Percentiles rank a stretch among this genome's conserved stretches.
Evolutionary conservation across 2,113 vertebrate species (phyloP).

Genomic region (Scortum barcoo): DNA sequence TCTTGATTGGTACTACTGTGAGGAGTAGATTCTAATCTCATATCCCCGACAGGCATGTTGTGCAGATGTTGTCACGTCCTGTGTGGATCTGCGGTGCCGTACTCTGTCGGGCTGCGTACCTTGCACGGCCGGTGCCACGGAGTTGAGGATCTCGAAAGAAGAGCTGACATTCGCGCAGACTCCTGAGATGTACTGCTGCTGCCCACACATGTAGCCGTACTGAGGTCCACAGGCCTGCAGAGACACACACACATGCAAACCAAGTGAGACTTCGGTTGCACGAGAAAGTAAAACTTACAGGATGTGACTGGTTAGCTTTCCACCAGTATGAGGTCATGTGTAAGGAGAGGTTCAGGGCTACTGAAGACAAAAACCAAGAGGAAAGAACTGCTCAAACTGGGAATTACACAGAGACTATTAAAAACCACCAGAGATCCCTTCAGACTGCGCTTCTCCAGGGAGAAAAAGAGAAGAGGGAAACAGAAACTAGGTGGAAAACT

Average conservation of each 20-base stretch:
- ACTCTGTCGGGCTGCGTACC: slow-evolving; percentile 81
- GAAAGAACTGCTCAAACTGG: slow-evolving; percentile 60
- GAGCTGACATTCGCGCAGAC: slow-evolving; percentile 96
- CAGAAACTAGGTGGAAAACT: slow-evolving; percentile 55
- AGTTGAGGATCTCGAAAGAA: slow-evolving; percentile 90
- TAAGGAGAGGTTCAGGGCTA: slow-evolving; percentile 52
- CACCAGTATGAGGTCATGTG: slow-evolving; percentile 60
- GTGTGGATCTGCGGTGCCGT: not conserved
- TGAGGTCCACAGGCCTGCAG: slow-evolving; percentile 95
- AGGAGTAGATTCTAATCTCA: slow-evolving; percentile 56
- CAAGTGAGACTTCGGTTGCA: not conserved
- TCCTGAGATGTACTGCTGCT: slow-evolving; percentile 93
- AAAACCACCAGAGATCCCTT: slow-evolving; percentile 35
- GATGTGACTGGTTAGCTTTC: slow-evolving; percentile 58
- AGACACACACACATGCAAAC: slow-evolving; percentile 59
- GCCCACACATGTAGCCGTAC: slow-evolving; percentile 95
- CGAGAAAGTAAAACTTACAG: slow-evolving; percentile 31
- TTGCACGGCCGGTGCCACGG: slow-evolving; percentile 90
- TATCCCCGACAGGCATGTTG: slow-evolving; percentile 28
- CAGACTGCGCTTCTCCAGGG: slow-evolving; percentile 1
- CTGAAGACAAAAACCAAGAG: slow-evolving; percentile 54
- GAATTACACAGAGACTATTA: slow-evolving; percentile 42
- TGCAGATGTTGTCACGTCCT: slow-evolving; percentile 30
- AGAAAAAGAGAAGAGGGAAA: slow-evolving; percentile 10
- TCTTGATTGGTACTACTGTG: slow-evolving; percentile 53